These are phyloP conservation scores for Phenganax stokvisi DNA, from an alignment of 92 coral and sea anemone species.

Conservation along the genomic window DNA sequence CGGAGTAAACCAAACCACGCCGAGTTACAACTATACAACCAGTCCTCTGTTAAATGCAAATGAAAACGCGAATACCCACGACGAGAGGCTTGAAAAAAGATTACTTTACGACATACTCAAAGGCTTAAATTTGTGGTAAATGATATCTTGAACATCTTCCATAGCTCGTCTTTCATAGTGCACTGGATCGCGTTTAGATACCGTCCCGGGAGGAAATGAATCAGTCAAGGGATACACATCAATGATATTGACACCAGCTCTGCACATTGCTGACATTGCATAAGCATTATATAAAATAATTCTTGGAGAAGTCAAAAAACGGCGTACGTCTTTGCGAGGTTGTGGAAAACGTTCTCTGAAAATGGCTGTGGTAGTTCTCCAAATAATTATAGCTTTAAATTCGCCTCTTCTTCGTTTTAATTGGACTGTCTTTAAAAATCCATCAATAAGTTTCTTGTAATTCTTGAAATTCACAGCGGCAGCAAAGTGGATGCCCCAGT, in stretches of 20 bases:
- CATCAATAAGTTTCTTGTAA: conserved; percentile 60
- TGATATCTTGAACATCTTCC: conserved; percentile 57
- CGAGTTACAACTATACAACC: too few species aligned
- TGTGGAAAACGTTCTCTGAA: conserved; percentile 75
- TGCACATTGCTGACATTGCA: conserved; percentile 80
- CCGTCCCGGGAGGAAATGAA: conserved; percentile 82
- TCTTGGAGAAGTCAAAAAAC: conserved; percentile 83
- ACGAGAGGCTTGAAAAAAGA: too few species aligned
- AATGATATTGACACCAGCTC: conserved; percentile 75
- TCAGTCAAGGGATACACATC: conserved; percentile 82
- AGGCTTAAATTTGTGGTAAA: conserved; percentile 49
- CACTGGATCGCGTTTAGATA: conserved; percentile 64
- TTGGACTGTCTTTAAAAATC: conserved; percentile 47
- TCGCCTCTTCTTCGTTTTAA: conserved; percentile 16
- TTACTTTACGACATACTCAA: neutral
- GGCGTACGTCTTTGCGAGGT: conserved; percentile 87
- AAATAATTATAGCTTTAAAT: conserved; percentile 66
- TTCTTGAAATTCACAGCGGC: conserved; percentile 77
- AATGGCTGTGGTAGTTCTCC: conserved; percentile 87
- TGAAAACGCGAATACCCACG: too few species aligned
- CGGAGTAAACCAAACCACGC: too few species aligned
- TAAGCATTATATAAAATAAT: conserved; percentile 72
- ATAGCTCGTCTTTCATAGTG: conserved; percentile 63
- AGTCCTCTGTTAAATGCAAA: too few species aligned
- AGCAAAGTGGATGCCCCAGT: conserved; percentile 83